Percentiles rank a stretch among this genome's conserved stretches.
phyloP scores from a whole-genome alignment of 35 echinoderm and acorn worm species.

The Lytechinus pictus region DNA sequence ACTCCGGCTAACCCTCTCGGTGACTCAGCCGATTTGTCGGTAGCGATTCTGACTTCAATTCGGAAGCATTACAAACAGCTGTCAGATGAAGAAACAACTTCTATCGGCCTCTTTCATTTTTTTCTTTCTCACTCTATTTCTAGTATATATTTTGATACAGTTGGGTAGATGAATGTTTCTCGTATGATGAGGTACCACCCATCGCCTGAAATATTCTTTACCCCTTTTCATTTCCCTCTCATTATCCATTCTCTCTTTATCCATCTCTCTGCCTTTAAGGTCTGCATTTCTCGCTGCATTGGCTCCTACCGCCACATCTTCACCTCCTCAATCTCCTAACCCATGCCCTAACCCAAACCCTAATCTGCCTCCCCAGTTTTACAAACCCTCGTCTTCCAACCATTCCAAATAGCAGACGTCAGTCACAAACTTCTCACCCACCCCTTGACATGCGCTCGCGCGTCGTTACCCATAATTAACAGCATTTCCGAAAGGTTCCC shows the following conservation, averaged over 20 bases:
- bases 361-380: neutral
- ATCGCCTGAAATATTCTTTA: neutral
- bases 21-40: neutral
- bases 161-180: neutral
- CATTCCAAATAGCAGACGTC: neutral
- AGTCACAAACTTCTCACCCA: neutral
- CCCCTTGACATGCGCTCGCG: neutral
- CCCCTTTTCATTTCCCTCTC: neutral
- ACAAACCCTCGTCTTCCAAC: neutral
- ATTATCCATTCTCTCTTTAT: neutral
- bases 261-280: neutral
- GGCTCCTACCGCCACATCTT: neutral
- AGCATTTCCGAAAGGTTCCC: neutral
- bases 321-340: neutral
- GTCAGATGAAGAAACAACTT: neutral
- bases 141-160: no score
- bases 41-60: neutral
- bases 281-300: neutral
- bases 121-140: neutral
- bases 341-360: neutral
- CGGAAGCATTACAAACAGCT: neutral
- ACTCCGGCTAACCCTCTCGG: neutral
- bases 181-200: no score
- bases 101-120: neutral
- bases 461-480: neutral